Percentiles rank a stretch among this genome's conserved stretches.
phyloP scores from a whole-genome alignment of 2,113 vertebrate genomes.

The Heterotis niloticus region DNA sequence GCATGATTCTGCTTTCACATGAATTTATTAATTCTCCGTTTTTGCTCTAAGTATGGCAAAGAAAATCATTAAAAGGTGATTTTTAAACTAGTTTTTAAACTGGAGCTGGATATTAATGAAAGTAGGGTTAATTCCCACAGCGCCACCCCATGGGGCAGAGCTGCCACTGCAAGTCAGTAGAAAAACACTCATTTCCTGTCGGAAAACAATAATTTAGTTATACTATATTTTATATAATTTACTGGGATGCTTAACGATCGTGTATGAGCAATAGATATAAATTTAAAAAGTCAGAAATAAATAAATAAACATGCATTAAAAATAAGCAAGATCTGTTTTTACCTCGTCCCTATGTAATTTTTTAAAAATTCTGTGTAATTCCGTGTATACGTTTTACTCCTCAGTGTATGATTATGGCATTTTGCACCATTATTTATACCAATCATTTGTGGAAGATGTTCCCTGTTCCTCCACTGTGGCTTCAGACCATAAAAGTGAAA shows the following conservation, averaged over 20 bases:
- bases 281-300: not conserved
- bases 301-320: no score
- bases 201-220: not conserved
- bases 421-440: not conserved
- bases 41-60: no score
- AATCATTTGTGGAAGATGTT: not conserved
- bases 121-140: conserved; percentile 1
- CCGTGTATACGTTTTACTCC: not conserved
- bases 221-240: not conserved
- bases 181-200: not conserved
- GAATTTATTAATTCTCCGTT: no score
- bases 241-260: not conserved
- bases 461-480: not conserved
- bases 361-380: no score
- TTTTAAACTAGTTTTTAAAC: no score
- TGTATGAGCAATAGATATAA: not conserved
- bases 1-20: no score
- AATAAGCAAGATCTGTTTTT: no score
- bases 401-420: not conserved
- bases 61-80: no score
- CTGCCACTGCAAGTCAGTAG: not conserved
- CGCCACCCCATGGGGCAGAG: not conserved
- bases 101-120: no score
- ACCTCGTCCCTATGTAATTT: no score
- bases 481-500: not conserved